Base-by-base conservation (phyloP, 2,888 invertebrate species). In the Scelioninae gen. 2 region DNA sequence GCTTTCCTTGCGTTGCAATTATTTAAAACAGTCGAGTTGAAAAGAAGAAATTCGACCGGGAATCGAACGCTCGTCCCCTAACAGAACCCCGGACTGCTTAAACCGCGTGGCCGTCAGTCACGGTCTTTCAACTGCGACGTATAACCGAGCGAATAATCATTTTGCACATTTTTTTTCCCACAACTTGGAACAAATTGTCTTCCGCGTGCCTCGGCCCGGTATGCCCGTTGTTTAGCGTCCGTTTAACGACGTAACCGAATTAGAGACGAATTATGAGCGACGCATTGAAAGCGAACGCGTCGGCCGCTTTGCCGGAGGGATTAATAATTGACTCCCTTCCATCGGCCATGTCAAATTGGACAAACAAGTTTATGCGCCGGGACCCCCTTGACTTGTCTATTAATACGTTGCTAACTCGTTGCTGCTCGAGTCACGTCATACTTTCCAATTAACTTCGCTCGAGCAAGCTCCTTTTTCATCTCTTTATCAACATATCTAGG, bases 21-120 rank as follows among this genome's bases (percentile, higher is more conserved):
- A 74, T 74, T 61, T 74, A 74, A 74, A 74, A 70, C 70, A 74
- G 65, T n/a, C 64, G n/a, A n/a, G n/a, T n/a, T 64, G 72, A 55
- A 52, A 57, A 57, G 50, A 73, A 68, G 61, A 52, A 57, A 73
- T 73, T 52, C 22, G 73, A 67, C 68, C 63, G 60, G 50, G 55
- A 16, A 61, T 68, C 68, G 67, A 61, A 65, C 63, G 63, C 68
- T 52, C 63, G 53, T 68, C 48, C 16, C 2, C 22, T n/a, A n/a
- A n/a, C n/a, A n/a, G n/a, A n/a, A n/a, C n/a, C n/a, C n/a, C n/a
- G n/a, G n/a, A n/a, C n/a, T n/a, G n/a, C n/a, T n/a, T n/a, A n/a
- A n/a, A n/a, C n/a, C n/a, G n/a, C n/a, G n/a, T n/a, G n/a, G n/a
- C n/a, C n/a, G n/a, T n/a, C n/a, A n/a, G n/a, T n/a, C n/a, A n/a